phyloP scores from a whole-genome alignment of 2,113 vertebrate genomes.

The Dissostichus mawsoni region DNA sequence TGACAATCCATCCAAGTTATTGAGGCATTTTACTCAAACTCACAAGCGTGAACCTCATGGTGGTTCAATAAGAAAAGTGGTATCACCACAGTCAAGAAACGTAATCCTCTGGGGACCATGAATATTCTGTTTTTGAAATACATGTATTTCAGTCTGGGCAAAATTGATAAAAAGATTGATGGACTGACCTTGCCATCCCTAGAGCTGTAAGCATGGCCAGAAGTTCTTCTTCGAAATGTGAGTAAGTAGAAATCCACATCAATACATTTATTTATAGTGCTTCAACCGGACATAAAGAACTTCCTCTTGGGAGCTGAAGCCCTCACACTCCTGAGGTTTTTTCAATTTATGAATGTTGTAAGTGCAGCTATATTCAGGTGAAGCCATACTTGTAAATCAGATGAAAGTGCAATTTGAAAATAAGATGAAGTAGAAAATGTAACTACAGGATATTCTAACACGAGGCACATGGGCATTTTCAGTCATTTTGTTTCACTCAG shows the following conservation, averaged over 20 bases:
- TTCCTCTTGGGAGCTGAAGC: neutral
- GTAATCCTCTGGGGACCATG: neutral
- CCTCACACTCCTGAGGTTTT: neutral
- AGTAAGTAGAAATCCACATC: constrained; percentile 5
- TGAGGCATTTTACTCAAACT: neutral
- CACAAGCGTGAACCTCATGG: neutral
- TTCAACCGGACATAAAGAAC: too few relatives aligned
- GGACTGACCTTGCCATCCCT: neutral
- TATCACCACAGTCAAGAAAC: neutral
- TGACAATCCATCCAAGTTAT: too few relatives aligned
- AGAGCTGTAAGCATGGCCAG: neutral
- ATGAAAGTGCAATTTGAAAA: neutral
- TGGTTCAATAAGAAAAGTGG: too few relatives aligned
- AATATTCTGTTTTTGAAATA: neutral
- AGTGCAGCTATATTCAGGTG: neutral
- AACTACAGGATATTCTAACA: neutral
- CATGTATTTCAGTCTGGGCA: neutral
- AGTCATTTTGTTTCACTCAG: constrained; percentile 1
- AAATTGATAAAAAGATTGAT: neutral
- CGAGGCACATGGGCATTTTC: neutral
- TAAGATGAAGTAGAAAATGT: too few relatives aligned
- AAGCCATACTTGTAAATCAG: constrained; percentile 29
- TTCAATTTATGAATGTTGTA: constrained; percentile 9
- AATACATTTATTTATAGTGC: constrained; percentile 2
- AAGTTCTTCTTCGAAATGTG: neutral